Evolutionary conservation across 2,113 vertebrate species (phyloP).

Genomic region (Grantiella picta): DNA sequence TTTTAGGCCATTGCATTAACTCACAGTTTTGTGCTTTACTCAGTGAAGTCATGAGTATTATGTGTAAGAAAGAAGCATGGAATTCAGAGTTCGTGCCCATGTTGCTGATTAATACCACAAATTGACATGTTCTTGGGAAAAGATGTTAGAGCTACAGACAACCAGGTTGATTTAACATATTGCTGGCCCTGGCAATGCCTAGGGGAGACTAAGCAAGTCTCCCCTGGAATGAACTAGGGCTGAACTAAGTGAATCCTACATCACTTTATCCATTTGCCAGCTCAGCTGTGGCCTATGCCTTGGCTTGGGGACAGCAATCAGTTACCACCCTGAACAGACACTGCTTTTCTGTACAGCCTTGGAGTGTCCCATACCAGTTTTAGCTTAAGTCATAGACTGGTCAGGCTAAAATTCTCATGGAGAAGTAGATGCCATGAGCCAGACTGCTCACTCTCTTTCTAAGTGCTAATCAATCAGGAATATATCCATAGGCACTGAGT

Average conservation of each 20-base stretch:
- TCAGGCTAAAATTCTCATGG: background rate
- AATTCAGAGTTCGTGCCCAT: background rate
- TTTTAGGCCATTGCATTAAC: background rate
- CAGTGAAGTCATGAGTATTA: background rate
- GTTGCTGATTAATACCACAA: background rate
- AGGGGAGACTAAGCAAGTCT: background rate
- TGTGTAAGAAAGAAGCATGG: background rate
- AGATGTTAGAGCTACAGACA: background rate
- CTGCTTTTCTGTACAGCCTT: background rate
- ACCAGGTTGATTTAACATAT: background rate
- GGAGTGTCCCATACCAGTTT: background rate
- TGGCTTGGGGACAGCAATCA: background rate
- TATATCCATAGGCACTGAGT: background rate
- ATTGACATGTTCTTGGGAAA: background rate
- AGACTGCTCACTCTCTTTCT: background rate
- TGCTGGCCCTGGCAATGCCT: background rate
- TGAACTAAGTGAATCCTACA: background rate
- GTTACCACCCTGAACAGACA: background rate
- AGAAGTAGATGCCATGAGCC: background rate
- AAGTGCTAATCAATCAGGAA: background rate
- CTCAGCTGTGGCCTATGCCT: background rate
- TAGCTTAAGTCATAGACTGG: background rate
- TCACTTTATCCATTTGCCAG: background rate
- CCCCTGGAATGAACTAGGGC: background rate
- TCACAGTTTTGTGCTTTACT: background rate